Base-by-base conservation (phyloP, 23 tunicate species). In the Botrylloides violaceus region DNA sequence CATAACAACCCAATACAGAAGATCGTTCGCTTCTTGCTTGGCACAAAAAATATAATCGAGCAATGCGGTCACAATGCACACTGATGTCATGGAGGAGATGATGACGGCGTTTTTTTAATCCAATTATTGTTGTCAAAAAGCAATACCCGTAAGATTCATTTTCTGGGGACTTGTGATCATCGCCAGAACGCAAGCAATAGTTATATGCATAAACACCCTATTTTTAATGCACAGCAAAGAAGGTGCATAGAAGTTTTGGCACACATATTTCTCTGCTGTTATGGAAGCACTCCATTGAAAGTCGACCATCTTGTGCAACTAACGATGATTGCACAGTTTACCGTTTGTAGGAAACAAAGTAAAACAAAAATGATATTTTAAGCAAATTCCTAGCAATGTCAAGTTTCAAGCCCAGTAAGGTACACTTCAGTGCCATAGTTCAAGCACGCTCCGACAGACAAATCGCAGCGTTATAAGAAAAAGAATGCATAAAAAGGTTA, bases 161-260 rank as follows among this genome's bases (percentile, higher is more conserved):
- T 43, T 43, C 15, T 43, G 53, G 9, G n/a, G n/a, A n/a, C n/a
- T n/a, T n/a, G n/a, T n/a, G n/a, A n/a, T n/a, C n/a, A n/a, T n/a
- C n/a, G n/a, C n/a, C n/a, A 9, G 53, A 43, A 15, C 53, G 53
- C 53, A 43, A 43, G 53, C 53, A 43, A 43, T 43, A 43, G 7
- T 21, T 9, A 59, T 59, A 59, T 59, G 64, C 28, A 59, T 26
- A 59, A 59, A 59, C 30, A 26, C 26, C 64, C 64, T n/a, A n/a
- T n/a, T 58, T 22, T 49, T 76, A 76, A 76, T 76, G 80, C 80
- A 76, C 80, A 63, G 80, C 80, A 76, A 34, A 76, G 59, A 63
- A 61, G 23, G 80, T 76, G 80, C 80, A 76, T 76, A 76, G 80
- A 37, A 23, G n/a, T 4, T 76, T 76, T 76, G 80, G 80, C 80